A percentile compares a stretch with the other conserved stretches of the same genome.
Conservation (phyloP, 2,113 vertebrate species). For the Hemiscyllium ocellatum region DNA sequence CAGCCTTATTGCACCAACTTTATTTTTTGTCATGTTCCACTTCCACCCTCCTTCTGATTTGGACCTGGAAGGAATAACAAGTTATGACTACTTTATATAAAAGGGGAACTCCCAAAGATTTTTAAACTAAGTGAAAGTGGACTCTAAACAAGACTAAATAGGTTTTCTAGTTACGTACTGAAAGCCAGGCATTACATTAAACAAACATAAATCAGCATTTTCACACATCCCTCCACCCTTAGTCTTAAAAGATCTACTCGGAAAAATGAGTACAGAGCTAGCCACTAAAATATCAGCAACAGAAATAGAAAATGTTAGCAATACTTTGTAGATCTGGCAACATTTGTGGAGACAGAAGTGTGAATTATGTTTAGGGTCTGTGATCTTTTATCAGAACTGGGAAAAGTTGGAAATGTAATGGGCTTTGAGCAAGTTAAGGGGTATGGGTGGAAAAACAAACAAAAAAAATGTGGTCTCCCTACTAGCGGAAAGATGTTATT, state of each 20-base stretch:
- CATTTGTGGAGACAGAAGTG: neutral
- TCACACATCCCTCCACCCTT: neutral
- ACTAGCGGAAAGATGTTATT: no score
- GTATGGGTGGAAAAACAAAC: neutral
- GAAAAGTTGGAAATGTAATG: neutral
- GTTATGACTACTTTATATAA: neutral
- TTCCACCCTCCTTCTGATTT: neutral
- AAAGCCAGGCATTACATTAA: neutral
- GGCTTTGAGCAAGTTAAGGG: neutral
- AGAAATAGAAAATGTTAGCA: neutral
- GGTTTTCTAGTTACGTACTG: neutral
- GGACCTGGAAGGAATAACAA: conserved; percentile 12
- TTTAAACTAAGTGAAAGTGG: neutral
- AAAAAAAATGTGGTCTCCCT: neutral
- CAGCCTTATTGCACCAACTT: neutral
- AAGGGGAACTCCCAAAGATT: neutral
- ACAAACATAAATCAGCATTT: neutral
- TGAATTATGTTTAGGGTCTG: neutral
- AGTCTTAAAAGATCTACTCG: neutral
- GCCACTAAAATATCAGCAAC: neutral
- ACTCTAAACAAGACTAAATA: neutral
- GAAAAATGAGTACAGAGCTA: neutral
- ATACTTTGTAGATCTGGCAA: neutral
- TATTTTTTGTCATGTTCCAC: neutral
- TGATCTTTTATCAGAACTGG: neutral